Conservation (phyloP, 2,797 vertebrate species). For the Ptychadena robeensis region DNA sequence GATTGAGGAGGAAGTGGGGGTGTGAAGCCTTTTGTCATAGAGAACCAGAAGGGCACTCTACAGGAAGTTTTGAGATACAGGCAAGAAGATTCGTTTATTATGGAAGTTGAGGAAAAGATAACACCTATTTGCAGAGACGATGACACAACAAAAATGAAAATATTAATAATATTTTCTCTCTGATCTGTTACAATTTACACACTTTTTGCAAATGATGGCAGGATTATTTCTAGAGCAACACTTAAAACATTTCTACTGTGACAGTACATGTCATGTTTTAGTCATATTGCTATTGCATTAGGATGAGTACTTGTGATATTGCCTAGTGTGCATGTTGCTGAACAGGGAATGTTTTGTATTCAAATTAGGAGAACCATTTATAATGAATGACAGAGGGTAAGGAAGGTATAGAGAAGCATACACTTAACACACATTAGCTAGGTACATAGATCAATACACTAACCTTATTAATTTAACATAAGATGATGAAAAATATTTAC, state of each 20-base stretch:
- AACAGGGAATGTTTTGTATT: constrained; percentile 1
- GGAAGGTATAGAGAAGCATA: constrained; percentile 1
- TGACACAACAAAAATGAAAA: no score
- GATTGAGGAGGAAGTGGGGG: no score
- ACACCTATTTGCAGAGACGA: no score
- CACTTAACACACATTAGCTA: constrained; percentile 41
- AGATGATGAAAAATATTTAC: constrained; percentile 30
- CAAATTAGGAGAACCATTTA: constrained; percentile 13
- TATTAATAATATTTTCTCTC: no score
- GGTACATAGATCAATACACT: constrained; percentile 25
- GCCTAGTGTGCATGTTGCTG: not conserved
- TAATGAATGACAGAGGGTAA: constrained; percentile 31
- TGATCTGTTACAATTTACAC: no score
- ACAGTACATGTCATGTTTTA: not conserved
- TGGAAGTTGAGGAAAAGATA: no score
- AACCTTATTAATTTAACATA: constrained; percentile 46
- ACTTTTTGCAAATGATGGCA: no score
- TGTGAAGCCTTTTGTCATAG: no score
- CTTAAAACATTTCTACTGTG: not conserved
- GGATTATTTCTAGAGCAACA: not conserved
- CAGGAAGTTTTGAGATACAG: no score
- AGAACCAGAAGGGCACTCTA: no score
- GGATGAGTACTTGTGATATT: not conserved
- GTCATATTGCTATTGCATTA: not conserved
- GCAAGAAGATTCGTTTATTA: no score